phyloP scores from a whole-genome alignment of 1,140 invertebrate species.

The Zaprionus capensis region DNA sequence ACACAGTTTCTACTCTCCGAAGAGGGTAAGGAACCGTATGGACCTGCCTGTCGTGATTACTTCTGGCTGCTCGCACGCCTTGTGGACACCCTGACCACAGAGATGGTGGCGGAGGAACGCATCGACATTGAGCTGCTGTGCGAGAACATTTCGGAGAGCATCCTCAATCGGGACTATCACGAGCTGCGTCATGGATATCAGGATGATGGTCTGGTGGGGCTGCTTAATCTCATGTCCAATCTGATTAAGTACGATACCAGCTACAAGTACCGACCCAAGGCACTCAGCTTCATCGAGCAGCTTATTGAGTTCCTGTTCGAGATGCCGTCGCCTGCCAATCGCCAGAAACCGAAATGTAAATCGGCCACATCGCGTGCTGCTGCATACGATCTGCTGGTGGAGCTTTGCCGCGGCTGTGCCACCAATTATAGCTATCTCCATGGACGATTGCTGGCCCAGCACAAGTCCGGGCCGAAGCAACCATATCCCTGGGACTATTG shows the following conservation, averaged over 20 bases:
- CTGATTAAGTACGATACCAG: constrained; percentile 94
- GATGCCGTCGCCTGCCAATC: constrained; percentile 92
- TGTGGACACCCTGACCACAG: constrained; percentile 92
- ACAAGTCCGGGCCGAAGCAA: constrained; percentile 92
- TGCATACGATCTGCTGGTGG: constrained; percentile 95
- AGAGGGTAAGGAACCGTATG: constrained; percentile 95
- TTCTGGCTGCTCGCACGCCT: constrained; percentile 96
- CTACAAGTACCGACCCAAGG: constrained; percentile 92
- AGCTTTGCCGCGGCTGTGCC: constrained; percentile 92
- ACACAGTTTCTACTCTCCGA: constrained; percentile 87
- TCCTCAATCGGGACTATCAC: constrained; percentile 91
- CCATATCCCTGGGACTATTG: constrained; percentile 98
- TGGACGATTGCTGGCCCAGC: constrained; percentile 92
- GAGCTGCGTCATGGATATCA: constrained; percentile 93
- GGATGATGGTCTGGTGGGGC: constrained; percentile 95
- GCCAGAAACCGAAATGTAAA: constrained; percentile 96
- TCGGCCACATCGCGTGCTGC: constrained; percentile 93
- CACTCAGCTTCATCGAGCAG: constrained; percentile 89
- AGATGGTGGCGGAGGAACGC: constrained; percentile 88
- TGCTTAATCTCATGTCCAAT: constrained; percentile 94
- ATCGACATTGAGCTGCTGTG: constrained; percentile 92
- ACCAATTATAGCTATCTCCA: constrained; percentile 95
- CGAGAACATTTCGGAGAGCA: constrained; percentile 89
- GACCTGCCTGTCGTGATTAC: constrained; percentile 96
- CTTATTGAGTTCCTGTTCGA: constrained; percentile 96